Evolutionary conservation across 2,113 vertebrate species (phyloP).

Genomic region (Alethe diademata): DNA sequence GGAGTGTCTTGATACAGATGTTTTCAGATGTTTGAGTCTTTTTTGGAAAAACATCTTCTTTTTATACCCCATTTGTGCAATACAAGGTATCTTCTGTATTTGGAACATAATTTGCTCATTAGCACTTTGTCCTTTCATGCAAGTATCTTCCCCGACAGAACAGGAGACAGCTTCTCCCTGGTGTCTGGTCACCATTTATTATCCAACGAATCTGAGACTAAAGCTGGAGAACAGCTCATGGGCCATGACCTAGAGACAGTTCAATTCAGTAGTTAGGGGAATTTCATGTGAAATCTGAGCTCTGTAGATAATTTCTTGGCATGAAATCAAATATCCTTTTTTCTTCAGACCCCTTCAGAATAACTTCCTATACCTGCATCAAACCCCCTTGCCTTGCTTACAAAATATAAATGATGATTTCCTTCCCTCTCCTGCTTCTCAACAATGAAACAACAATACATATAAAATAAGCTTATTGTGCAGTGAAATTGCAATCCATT

Average conservation of each 20-base stretch:
- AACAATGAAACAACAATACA: neutral
- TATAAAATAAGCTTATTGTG: neutral
- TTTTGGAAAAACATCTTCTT: neutral
- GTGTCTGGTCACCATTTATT: constrained; percentile 60
- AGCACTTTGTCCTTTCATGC: constrained; percentile 47
- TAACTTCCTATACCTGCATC: neutral
- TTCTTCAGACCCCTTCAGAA: neutral
- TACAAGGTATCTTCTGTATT: constrained; percentile 17
- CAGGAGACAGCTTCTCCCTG: constrained; percentile 42
- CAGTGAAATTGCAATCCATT: neutral
- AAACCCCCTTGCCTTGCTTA: neutral
- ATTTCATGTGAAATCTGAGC: constrained; percentile 3
- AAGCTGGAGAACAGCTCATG: constrained; percentile 80
- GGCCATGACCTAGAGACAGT: constrained; percentile 81
- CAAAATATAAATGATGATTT: neutral
- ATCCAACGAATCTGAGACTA: constrained; percentile 79
- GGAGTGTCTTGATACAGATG: neutral
- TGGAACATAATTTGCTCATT: neutral
- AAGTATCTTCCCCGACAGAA: constrained; percentile 21
- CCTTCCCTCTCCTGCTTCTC: neutral
- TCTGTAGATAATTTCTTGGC: constrained; percentile 20
- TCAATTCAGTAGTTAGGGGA: constrained; percentile 74
- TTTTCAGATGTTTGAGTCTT: neutral
- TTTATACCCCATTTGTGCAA: neutral
- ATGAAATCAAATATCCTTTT: neutral